A percentile compares a stretch with the other conserved stretches of the same genome.
phyloP scores from a whole-genome alignment of 37 sponge, comb jelly and placozoan genomes.

The Chondrosia reniformis region DNA sequence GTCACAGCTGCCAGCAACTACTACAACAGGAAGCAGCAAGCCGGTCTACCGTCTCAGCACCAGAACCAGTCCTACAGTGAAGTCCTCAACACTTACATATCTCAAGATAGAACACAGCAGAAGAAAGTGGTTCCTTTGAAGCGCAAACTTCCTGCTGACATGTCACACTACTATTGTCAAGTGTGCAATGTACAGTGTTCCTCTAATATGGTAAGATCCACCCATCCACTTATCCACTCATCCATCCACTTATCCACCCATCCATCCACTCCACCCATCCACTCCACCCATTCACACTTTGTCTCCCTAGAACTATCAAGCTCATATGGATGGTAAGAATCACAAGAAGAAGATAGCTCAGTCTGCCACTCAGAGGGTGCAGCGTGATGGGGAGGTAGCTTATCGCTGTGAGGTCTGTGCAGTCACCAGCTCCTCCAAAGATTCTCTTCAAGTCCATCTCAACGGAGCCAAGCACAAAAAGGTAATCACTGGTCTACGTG shows the following conservation, averaged over 20 bases:
- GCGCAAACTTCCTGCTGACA: constrained; percentile 4
- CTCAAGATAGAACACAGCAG: neutral
- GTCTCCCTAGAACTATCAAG: constrained; percentile 67
- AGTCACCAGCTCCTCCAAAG: constrained; percentile 72
- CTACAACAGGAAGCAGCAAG: constrained; percentile 1
- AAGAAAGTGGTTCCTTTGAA: neutral
- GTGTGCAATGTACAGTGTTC: constrained; percentile 82
- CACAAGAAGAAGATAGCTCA: constrained; percentile 78
- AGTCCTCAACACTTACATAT: neutral
- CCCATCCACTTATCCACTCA: neutral
- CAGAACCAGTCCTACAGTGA: constrained; percentile 8
- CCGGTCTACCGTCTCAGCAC: neutral
- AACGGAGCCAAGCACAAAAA: constrained; percentile 82
- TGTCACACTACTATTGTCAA: constrained; percentile 70
- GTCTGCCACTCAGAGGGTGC: neutral
- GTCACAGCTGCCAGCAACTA: constrained; percentile 15
- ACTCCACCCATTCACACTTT: neutral
- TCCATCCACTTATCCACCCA: constrained; percentile 15
- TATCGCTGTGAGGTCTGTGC: constrained; percentile 88
- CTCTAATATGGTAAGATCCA: constrained; percentile 59
- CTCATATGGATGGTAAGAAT: constrained; percentile 82
- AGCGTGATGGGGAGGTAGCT: neutral
- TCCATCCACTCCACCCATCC: neutral
- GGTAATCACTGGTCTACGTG: constrained; percentile 22
- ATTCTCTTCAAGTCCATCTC: constrained; percentile 83